phyloP scores from a whole-genome alignment of 2,888 invertebrate genomes.

The Sycophila texana region DNA sequence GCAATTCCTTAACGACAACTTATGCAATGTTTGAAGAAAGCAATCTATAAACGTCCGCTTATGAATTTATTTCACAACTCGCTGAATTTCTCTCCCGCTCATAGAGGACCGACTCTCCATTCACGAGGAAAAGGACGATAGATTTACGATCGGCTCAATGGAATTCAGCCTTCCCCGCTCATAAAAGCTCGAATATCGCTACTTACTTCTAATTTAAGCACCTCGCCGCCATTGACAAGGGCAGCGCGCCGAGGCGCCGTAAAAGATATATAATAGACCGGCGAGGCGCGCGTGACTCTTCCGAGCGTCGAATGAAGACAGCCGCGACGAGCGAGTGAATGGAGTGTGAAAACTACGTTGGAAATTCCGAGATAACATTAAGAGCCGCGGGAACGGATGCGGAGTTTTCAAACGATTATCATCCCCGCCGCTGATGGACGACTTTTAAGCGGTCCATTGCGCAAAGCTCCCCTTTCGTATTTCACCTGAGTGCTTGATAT shows the following conservation, averaged over 20 bases:
- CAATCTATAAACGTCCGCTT: constrained; percentile 4
- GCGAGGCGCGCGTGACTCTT: no score
- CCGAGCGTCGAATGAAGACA: background rate
- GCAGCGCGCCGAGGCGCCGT: constrained; percentile 1
- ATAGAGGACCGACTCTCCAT: constrained; percentile 9
- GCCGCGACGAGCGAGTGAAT: background rate
- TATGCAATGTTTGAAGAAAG: constrained; percentile 9
- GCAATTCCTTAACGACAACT: background rate
- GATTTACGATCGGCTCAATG: background rate
- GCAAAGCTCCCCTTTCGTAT: background rate
- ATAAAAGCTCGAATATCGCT: background rate
- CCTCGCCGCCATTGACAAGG: constrained; percentile 6
- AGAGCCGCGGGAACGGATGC: background rate
- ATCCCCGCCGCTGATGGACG: background rate
- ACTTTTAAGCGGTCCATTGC: background rate
- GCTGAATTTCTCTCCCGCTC: constrained; percentile 26
- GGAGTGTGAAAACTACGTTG: constrained; percentile 31
- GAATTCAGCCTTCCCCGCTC: background rate
- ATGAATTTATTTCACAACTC: constrained; percentile 21
- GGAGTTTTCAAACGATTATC: background rate
- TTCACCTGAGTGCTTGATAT: background rate
- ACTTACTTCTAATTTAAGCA: constrained; percentile 14
- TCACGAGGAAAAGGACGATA: constrained; percentile 15
- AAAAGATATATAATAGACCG: background rate
- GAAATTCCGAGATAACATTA: constrained; percentile 13